Percentiles rank a stretch among this genome's conserved stretches.
phyloP scores from a whole-genome alignment of 2,113 vertebrate species.

The Gallinago media region DNA sequence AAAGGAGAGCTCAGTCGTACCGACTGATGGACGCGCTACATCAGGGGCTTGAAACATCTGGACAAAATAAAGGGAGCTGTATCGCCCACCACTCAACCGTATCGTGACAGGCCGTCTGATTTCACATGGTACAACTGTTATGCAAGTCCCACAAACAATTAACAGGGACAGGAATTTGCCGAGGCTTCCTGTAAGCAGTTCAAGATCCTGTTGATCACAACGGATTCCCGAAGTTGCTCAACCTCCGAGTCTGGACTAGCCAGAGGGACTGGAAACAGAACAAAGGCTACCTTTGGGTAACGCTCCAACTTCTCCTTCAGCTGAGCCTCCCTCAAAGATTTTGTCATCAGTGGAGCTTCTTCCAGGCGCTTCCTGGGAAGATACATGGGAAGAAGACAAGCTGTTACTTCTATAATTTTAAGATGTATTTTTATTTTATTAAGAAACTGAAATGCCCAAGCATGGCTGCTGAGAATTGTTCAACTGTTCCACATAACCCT shows the following conservation, averaged over 20 bases:
- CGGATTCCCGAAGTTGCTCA: not conserved
- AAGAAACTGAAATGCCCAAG: not conserved
- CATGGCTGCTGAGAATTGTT: not conserved
- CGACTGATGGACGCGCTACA: not conserved
- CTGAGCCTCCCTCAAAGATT: constrained; percentile 84
- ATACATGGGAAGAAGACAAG: not conserved
- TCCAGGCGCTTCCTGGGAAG: constrained; percentile 85
- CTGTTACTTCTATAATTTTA: not conserved
- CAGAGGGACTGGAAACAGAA: not conserved
- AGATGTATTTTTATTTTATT: not conserved
- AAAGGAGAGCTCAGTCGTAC: not conserved
- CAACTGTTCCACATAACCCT: not conserved
- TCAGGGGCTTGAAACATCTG: not conserved
- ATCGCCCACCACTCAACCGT: not conserved
- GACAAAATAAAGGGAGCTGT: not conserved
- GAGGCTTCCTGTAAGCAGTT: not conserved
- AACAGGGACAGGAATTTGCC: not conserved
- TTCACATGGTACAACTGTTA: not conserved
- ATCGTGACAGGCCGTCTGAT: not conserved
- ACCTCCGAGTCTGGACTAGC: not conserved
- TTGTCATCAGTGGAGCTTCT: constrained; percentile 91
- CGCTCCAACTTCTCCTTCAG: constrained; percentile 88
- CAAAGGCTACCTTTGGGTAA: constrained; percentile 88
- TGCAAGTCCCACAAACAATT: not conserved
- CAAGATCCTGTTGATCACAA: not conserved